Conservation (phyloP, 2,888 invertebrate genomes). For the Synergus umbraculus region DNA sequence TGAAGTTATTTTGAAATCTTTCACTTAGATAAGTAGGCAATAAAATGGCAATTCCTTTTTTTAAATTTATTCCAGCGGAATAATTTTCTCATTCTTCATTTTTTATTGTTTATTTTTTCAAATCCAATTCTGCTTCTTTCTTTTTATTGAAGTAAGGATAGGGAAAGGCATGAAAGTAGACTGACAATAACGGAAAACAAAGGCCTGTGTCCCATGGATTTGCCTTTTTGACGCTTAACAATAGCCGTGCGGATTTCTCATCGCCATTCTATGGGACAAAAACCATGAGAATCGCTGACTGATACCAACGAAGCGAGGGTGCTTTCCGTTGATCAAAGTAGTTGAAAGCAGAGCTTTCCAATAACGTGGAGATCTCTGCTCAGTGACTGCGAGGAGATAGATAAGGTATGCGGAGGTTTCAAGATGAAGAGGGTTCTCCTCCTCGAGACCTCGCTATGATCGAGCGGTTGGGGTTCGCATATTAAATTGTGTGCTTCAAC, state of each 20-base stretch:
- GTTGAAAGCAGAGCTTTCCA: conserved; percentile 63
- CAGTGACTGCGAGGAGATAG: conserved; percentile 67
- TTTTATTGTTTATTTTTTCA: conserved; percentile 28
- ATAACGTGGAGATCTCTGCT: conserved; percentile 66
- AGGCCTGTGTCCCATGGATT: conserved; percentile 17
- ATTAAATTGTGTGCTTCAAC: conserved; percentile 70
- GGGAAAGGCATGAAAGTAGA: background rate
- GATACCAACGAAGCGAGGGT: conserved; percentile 25
- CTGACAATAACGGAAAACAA: conserved; percentile 25
- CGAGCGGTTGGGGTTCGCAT: conserved; percentile 61
- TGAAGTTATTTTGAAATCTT: background rate
- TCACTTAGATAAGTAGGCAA: background rate
- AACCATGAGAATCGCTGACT: conserved; percentile 16
- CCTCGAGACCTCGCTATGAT: background rate
- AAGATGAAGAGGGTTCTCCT: conserved; percentile 49
- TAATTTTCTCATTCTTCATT: conserved; percentile 14
- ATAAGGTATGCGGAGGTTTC: conserved; percentile 64
- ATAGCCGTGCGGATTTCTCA: conserved; percentile 20
- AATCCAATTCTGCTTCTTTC: background rate
- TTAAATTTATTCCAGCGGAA: background rate
- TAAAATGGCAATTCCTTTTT: background rate
- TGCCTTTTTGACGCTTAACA: conserved; percentile 30
- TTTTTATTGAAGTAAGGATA: conserved; percentile 16
- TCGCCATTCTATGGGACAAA: conserved; percentile 3
- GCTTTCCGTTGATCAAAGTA: conserved; percentile 55